phyloP scores from a whole-genome alignment of 1,140 invertebrate genomes.

The Neodiprion lecontei region DNA sequence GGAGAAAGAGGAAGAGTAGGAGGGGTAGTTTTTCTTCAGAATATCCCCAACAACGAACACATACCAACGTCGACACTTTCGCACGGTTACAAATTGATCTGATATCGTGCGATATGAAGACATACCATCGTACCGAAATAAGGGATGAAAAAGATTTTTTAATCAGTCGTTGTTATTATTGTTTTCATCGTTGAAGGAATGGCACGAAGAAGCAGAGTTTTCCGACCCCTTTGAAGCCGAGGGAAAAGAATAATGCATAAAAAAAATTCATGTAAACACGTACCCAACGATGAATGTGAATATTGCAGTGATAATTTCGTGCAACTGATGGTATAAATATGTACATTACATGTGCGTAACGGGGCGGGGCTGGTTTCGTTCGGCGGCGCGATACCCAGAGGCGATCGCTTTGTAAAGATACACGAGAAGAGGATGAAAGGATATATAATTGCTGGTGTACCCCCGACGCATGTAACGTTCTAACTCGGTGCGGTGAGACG shows the following conservation, averaged over 20 bases:
- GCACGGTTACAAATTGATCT: background rate
- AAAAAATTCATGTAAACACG: background rate
- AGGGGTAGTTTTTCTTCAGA: background rate
- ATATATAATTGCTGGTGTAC: background rate
- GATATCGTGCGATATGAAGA: too few relatives aligned
- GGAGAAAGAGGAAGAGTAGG: background rate
- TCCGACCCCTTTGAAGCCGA: background rate
- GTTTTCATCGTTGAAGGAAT: too few relatives aligned
- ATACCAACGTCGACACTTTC: background rate
- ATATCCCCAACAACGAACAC: background rate
- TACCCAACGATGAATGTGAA: background rate
- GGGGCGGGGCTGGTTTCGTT: too few relatives aligned
- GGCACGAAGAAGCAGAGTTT: too few relatives aligned
- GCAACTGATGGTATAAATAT: too few relatives aligned
- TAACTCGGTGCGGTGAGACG: background rate
- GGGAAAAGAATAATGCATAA: background rate
- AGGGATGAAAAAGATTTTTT: too few relatives aligned
- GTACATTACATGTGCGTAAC: too few relatives aligned
- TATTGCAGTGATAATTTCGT: background rate
- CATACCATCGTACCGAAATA: too few relatives aligned
- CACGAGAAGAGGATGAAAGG: background rate
- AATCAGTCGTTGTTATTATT: too few relatives aligned
- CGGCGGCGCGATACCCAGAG: background rate
- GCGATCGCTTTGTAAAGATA: conserved; percentile 6
- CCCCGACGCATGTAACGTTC: background rate